Conservation (phyloP, 2,113 vertebrate species). For the Setophaga kirtlandii region DNA sequence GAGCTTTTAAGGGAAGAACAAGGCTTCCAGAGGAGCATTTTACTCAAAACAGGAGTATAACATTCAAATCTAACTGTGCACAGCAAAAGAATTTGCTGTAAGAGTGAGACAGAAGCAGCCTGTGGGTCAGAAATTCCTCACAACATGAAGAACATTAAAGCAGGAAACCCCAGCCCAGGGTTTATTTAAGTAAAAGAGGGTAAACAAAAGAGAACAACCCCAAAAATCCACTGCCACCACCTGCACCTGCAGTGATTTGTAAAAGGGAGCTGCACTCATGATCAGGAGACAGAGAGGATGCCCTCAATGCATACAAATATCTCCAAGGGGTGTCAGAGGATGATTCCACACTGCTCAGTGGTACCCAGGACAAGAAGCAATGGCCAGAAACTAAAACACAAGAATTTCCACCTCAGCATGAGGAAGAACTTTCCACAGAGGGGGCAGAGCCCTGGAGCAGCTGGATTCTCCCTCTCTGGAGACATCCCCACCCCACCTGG, state of each 20-base stretch:
- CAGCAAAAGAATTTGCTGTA: background rate
- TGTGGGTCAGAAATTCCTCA: background rate
- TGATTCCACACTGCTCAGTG: background rate
- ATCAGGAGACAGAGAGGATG: background rate
- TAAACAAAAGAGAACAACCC: background rate
- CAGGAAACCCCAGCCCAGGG: background rate
- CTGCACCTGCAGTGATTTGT: background rate
- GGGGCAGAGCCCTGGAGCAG: background rate
- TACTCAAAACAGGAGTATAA: background rate
- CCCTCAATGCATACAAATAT: background rate
- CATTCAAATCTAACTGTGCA: background rate
- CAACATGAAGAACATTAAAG: background rate
- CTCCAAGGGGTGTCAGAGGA: background rate
- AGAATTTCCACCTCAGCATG: background rate
- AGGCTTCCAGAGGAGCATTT: background rate
- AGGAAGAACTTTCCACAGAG: background rate
- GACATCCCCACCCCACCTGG: background rate
- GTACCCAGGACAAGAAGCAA: background rate
- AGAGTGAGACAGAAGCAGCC: background rate
- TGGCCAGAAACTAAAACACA: background rate
- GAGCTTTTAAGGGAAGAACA: background rate
- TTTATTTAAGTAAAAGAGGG: background rate
- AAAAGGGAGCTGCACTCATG: rapidly evolving
- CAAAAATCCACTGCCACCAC: background rate
- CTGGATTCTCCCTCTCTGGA: background rate